These are phyloP conservation scores for Pasiphila rectangulata DNA, from an alignment of 2,888 invertebrate genomes.

Conservation along the genomic window DNA sequence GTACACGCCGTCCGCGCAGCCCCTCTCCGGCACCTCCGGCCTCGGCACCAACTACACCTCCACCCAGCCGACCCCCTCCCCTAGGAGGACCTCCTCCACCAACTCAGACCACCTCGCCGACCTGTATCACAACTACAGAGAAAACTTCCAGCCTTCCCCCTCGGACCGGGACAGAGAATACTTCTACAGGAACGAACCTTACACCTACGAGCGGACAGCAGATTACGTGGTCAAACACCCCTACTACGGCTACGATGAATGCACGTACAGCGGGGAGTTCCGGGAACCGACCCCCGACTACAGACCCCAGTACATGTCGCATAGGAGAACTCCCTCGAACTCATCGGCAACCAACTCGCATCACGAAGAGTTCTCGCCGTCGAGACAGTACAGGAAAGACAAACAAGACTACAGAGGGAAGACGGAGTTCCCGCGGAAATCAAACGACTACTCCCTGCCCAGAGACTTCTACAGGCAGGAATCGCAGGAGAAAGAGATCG, in stretches of 20 bases:
- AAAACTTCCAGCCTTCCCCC: constrained; percentile 68
- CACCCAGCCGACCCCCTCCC: constrained; percentile 83
- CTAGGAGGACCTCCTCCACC: constrained; percentile 85
- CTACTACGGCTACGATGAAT: constrained; percentile 67
- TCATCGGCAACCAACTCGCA: constrained; percentile 82
- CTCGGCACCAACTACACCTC: constrained; percentile 77
- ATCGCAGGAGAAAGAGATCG: constrained; percentile 60
- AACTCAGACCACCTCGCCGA: constrained; percentile 84
- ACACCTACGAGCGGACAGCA: constrained; percentile 65
- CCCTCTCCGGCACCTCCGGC: constrained; percentile 76
- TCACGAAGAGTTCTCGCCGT: constrained; percentile 71
- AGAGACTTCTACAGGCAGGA: constrained; percentile 66
- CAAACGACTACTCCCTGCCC: constrained; percentile 63
- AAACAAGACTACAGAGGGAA: constrained; percentile 57
- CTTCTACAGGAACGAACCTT: constrained; percentile 61
- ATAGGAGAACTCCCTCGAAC: constrained; percentile 89
- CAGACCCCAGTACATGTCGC: constrained; percentile 72
- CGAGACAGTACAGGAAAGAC: constrained; percentile 57
- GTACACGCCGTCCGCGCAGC: constrained; percentile 74
- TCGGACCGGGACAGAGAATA: constrained; percentile 60
- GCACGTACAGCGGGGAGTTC: constrained; percentile 54
- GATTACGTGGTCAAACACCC: constrained; percentile 72
- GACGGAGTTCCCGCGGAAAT: constrained; percentile 63
- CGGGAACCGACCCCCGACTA: constrained; percentile 65
- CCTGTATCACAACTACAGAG: constrained; percentile 76